Evolutionary conservation across 2,113 vertebrate species (phyloP).

Genomic region (Ochotona curzoniae): DNA sequence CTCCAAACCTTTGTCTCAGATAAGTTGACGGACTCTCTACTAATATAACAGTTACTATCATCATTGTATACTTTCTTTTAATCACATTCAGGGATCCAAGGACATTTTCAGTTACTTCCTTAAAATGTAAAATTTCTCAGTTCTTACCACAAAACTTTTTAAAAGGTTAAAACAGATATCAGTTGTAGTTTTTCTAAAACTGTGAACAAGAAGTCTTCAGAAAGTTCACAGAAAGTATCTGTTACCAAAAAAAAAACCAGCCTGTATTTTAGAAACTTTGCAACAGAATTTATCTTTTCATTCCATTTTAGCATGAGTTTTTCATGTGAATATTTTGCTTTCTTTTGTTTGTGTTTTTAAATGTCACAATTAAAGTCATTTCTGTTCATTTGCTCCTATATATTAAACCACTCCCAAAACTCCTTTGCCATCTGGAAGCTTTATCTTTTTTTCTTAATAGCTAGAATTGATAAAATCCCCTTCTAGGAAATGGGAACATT

Average conservation of each 20-base stretch:
- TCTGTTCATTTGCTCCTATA: neutral
- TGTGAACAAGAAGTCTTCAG: neutral
- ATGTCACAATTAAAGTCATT: slow-evolving; percentile 18
- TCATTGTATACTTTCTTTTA: slow-evolving; percentile 7
- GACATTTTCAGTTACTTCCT: neutral
- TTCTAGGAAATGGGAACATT: slow-evolving; percentile 3
- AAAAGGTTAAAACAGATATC: slow-evolving; percentile 39
- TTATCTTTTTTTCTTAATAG: neutral
- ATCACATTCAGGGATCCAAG: slow-evolving; percentile 28
- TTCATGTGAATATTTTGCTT: neutral
- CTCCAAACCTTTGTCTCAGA: slow-evolving; percentile 22
- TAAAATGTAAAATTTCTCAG: slow-evolving; percentile 19
- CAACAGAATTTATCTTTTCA: too few species aligned
- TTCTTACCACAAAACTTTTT: slow-evolving; percentile 37
- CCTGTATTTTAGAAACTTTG: too few species aligned
- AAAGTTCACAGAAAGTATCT: too few species aligned
- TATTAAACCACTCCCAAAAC: neutral
- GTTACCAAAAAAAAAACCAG: too few species aligned
- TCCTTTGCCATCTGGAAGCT: neutral
- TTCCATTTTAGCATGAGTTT: too few species aligned
- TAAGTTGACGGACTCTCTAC: neutral
- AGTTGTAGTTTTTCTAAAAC: slow-evolving; percentile 32
- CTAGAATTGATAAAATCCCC: slow-evolving; percentile 51
- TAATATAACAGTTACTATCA: neutral
- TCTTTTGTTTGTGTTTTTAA: slow-evolving; percentile 47